Evolutionary conservation across 2,888 invertebrate genomes (phyloP), one percentile per base, ranked within the genome.

Genomic region (Chouioia cunea): DNA sequence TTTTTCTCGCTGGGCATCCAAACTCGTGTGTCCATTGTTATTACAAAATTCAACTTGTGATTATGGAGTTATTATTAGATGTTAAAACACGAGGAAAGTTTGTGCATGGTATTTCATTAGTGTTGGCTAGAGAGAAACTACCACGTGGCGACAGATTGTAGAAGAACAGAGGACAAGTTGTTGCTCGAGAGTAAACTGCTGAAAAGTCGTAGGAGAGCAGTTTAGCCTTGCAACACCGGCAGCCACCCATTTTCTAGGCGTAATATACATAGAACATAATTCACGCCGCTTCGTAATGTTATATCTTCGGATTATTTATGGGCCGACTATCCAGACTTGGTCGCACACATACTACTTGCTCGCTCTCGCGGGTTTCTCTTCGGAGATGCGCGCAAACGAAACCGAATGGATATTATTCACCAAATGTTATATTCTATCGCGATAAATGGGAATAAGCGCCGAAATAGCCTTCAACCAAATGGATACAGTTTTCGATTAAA

Each of bases 281-380:
- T 79, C 77, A 78, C 77, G 72, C n/a, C 64, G 74, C 71, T 64
- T 72, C 73, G 77, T 79, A 78, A 78, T 77, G 77, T 77, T 79
- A n/a, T n/a, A 79, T 77, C 79, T 79, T 71, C 75, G 73, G 76
- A 73, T 76, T 78, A 77, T 79, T 78, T 79, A 78, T 77, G 74
- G 73, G 75, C 58, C 75, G 73, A 73, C 18, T 53, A 65, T 58
- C 57, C 54, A 56, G 22, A 2, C 53, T 64, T 53, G 53, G 2
- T 27, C 27, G 27, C 27, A 6, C 36, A 12, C 10, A 12, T 12
- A 36, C n/a, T 36, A 36, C 36, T 36, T 36, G 36, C n/a, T n/a
- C n/a, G n/a, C n/a, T 10, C 36, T 36, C 36, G 36, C 6, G 54
- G 23, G 46, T 14, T 46, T n/a, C 47, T 4, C 46, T 6, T 16